These are phyloP conservation scores for Montifringilla adamsi DNA, from an alignment of 2,113 vertebrate species.

Conservation along the genomic window DNA sequence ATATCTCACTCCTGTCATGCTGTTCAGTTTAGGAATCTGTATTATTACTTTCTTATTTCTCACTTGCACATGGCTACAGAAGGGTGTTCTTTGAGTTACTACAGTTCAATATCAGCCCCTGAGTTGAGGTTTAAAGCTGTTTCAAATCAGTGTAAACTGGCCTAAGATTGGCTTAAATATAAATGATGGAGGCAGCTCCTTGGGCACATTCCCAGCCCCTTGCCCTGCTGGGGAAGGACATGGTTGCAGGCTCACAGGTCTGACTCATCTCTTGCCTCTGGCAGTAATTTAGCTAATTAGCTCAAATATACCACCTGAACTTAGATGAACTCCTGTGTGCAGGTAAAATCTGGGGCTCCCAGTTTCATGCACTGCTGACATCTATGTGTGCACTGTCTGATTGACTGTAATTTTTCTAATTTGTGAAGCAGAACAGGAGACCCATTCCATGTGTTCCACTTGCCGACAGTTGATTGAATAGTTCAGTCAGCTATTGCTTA, in stretches of 20 bases:
- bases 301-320: background rate
- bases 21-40: background rate
- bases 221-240: background rate
- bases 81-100: background rate
- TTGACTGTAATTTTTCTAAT: background rate
- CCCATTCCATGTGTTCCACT: background rate
- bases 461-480: background rate
- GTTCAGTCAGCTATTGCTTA: background rate
- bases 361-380: too few relatives aligned
- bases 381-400: background rate
- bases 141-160: background rate
- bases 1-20: background rate
- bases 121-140: background rate
- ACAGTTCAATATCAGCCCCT: background rate
- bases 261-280: background rate
- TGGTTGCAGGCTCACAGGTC: rapidly evolving
- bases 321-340: background rate
- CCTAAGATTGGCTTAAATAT: background rate
- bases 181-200: background rate
- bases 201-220: rapidly evolving
- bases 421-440: background rate
- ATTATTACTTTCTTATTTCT: background rate
- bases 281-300: background rate
- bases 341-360: background rate
- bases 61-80: rapidly evolving